Conservation (phyloP, 2,797 vertebrate genomes). For the Ciconia nigra region DNA sequence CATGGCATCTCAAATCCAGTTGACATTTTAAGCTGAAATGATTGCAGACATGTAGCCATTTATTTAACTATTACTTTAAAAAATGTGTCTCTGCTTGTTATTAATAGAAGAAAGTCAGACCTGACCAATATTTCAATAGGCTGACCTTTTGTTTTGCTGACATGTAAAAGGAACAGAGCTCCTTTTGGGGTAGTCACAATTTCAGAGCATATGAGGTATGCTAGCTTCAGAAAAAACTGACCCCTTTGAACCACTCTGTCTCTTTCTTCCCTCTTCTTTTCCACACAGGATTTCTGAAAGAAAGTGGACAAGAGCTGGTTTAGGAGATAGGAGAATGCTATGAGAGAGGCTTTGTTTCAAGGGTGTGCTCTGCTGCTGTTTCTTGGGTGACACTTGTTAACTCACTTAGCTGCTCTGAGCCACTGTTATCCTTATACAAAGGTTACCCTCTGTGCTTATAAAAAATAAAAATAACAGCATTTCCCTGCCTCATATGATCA, state of each 20-base stretch:
- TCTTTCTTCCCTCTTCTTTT: background rate
- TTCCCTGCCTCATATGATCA: background rate
- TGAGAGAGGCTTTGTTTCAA: background rate
- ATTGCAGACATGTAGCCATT: constrained; percentile 77
- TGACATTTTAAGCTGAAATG: constrained; percentile 79
- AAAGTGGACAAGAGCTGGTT: background rate
- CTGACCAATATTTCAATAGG: constrained; percentile 69
- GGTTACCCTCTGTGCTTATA: background rate
- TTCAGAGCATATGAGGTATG: background rate
- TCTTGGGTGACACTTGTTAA: background rate
- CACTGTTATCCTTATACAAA: background rate
- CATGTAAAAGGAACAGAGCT: constrained; percentile 25
- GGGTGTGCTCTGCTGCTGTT: background rate
- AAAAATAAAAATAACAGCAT: background rate
- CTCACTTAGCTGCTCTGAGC: background rate
- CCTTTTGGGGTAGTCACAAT: constrained; percentile 30
- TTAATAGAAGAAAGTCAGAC: constrained; percentile 73
- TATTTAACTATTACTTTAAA: constrained; percentile 77
- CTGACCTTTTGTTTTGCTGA: constrained; percentile 70
- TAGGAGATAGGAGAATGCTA: background rate
- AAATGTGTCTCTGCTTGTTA: constrained; percentile 72
- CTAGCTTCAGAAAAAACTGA: constrained; percentile 1
- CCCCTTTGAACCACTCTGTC: background rate
- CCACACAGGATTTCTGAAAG: background rate
- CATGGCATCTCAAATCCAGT: constrained; percentile 76